phyloP scores from a whole-genome alignment of 2,888 invertebrate species.

The Sarcophaga carnaria region DNA sequence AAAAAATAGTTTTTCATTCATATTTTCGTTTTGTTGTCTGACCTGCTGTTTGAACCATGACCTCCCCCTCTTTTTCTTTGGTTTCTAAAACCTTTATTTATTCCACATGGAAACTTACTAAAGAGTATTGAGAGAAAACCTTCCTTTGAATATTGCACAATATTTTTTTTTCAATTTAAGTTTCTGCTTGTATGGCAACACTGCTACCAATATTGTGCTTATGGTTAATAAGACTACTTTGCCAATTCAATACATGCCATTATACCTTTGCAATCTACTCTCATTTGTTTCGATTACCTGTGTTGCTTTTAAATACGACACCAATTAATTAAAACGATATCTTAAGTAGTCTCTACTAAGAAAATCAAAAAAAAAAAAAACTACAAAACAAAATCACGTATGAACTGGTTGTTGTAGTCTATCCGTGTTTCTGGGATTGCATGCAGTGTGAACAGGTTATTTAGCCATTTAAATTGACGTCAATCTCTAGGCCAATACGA shows the following conservation, averaged over 20 bases:
- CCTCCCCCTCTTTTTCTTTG: too few species aligned
- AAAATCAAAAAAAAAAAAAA: constrained; percentile 12
- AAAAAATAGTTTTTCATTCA: too few species aligned
- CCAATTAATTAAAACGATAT: constrained; percentile 46
- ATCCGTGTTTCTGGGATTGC: constrained; percentile 11
- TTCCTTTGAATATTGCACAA: too few species aligned
- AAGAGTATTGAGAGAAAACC: too few species aligned
- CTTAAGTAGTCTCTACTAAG: constrained; percentile 38
- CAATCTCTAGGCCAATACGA: constrained; percentile 28
- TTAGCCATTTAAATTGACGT: constrained; percentile 6
- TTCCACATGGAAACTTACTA: too few species aligned
- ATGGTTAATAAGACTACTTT: not conserved
- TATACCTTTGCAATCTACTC: not conserved
- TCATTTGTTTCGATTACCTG: constrained; percentile 34
- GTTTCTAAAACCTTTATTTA: too few species aligned
- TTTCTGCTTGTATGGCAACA: not conserved
- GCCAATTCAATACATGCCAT: not conserved
- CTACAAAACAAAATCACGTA: not conserved
- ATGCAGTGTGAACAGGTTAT: constrained; percentile 59
- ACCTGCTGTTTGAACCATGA: too few species aligned
- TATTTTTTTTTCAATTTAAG: too few species aligned
- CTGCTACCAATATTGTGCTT: not conserved
- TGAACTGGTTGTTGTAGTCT: not conserved
- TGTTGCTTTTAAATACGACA: constrained; percentile 48
- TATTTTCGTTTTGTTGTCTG: too few species aligned